Evolutionary conservation across 2,113 vertebrate genomes (phyloP).

Genomic region (Pardalotus punctatus): DNA sequence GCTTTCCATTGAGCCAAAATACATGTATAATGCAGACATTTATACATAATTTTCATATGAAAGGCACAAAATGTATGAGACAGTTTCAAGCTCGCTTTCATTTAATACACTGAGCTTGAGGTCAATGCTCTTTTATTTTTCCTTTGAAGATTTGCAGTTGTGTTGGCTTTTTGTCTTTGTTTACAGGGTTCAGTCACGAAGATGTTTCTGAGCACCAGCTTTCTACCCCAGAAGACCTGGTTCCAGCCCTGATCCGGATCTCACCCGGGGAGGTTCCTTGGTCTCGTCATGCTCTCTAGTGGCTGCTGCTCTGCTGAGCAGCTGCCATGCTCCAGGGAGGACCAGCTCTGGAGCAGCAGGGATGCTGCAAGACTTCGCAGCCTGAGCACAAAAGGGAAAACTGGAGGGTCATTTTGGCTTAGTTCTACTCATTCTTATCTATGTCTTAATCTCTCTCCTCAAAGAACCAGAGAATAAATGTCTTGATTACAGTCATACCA

Average conservation of each 20-base stretch:
- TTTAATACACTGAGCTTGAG: neutral
- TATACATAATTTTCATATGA: constrained; percentile 2
- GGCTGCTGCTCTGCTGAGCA: constrained; percentile 47
- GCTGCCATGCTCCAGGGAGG: neutral
- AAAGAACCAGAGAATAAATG: neutral
- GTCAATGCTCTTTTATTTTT: neutral
- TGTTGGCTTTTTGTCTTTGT: neutral
- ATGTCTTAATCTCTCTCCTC: neutral
- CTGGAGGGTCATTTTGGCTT: neutral
- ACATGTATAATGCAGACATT: neutral
- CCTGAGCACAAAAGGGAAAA: neutral
- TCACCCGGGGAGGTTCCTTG: neutral
- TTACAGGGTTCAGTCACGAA: neutral
- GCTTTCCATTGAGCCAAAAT: neutral
- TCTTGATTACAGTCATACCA: neutral
- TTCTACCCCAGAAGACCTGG: neutral
- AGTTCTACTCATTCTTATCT: neutral
- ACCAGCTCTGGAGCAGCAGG: neutral
- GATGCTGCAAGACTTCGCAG: accelerated
- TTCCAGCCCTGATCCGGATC: neutral
- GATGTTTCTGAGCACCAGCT: neutral
- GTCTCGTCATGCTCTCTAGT: constrained; percentile 57
- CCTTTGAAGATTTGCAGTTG: neutral
- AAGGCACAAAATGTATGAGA: neutral
- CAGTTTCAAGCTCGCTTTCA: neutral